Base-by-base conservation (phyloP, 2,888 invertebrate species). In the Chymomyza procnemis region DNA sequence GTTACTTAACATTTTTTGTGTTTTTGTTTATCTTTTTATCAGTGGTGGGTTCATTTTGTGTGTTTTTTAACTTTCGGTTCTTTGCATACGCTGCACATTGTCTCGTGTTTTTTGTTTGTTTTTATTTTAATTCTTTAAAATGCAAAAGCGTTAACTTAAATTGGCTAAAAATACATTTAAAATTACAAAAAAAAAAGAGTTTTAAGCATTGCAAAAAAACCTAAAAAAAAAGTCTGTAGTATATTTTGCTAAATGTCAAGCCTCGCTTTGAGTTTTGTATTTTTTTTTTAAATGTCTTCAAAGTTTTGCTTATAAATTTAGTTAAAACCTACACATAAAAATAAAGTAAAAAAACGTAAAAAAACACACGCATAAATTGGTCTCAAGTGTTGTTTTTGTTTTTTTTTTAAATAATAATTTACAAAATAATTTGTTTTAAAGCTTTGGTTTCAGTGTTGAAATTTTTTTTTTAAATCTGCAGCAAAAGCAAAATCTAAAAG, bases 391-490 rank as follows among this genome's bases (percentile, higher is more conserved):
- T 52, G 52, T 52, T 21, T 22, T 55, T 21, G 9, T 26, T 55
- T 55, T 54, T 61, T 48, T 18, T 12, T 54, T 50, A 62, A 30
- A 60, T 47, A 60, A 48, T 22, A 61, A 74, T 74, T 50, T 47
- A 65, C 69, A 79, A 74, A 77, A 47, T 63, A 66, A 73, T 64
- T 68, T 64, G 56, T 63, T 76, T 80, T 84, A 87, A 85, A 85
- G 84, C 84, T 85, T 85, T 85, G 84, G 84, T 87, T 85, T 87
- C 84, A 87, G 77, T 83, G 58, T 73, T 75, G 72, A 85, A 57
- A 48, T 57, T 12, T 57, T 41, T 57, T 34, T 41, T 85, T 84
- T n/a, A n/a, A n/a, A n/a, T 85, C 78, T 82, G 84, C 87, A 87
- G 80, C 80, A 77, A 34, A 34, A 61, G 26, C n/a, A 64, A 12